These are phyloP conservation scores for Drosophila hawaiiensis DNA, from an alignment of 2,888 invertebrate genomes.

Conservation along the genomic window DNA sequence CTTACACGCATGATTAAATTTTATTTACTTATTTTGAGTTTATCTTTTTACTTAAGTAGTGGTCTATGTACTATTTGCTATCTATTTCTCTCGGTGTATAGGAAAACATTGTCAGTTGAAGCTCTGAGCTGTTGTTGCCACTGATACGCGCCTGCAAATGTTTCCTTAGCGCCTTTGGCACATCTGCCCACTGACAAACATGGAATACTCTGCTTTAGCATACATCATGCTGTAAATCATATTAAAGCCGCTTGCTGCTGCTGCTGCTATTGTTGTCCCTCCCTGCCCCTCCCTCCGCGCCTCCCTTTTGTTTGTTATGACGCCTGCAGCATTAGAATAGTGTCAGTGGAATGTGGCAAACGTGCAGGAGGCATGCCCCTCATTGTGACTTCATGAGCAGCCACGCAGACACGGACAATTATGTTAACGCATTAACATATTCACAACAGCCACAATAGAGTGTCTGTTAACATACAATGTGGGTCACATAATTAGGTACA, in stretches of 20 bases:
- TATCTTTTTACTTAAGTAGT: too few relatives aligned
- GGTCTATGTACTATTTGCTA: too few relatives aligned
- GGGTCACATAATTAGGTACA: constrained; percentile 8
- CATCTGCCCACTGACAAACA: constrained; percentile 62
- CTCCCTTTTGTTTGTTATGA: constrained; percentile 38
- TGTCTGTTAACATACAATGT: constrained; percentile 7
- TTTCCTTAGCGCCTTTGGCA: constrained; percentile 47
- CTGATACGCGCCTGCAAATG: constrained; percentile 42
- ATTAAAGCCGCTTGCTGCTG: constrained; percentile 58
- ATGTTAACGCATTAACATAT: constrained; percentile 67
- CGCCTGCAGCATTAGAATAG: constrained; percentile 61
- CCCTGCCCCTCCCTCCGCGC: not conserved
- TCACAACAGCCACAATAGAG: constrained; percentile 22
- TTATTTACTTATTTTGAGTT: not conserved
- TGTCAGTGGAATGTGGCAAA: constrained; percentile 62
- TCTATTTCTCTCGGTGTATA: constrained; percentile 25
- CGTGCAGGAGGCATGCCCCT: not conserved
- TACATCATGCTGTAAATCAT: constrained; percentile 61
- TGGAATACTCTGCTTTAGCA: not conserved
- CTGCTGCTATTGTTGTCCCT: constrained; percentile 2
- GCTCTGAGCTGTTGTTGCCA: constrained; percentile 34
- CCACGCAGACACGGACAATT: constrained; percentile 48
- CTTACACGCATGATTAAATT: not conserved
- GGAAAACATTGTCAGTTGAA: constrained; percentile 10
- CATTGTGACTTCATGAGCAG: constrained; percentile 7